phyloP scores from a whole-genome alignment of 2,113 vertebrate species.

The Bombycilla garrulus region DNA sequence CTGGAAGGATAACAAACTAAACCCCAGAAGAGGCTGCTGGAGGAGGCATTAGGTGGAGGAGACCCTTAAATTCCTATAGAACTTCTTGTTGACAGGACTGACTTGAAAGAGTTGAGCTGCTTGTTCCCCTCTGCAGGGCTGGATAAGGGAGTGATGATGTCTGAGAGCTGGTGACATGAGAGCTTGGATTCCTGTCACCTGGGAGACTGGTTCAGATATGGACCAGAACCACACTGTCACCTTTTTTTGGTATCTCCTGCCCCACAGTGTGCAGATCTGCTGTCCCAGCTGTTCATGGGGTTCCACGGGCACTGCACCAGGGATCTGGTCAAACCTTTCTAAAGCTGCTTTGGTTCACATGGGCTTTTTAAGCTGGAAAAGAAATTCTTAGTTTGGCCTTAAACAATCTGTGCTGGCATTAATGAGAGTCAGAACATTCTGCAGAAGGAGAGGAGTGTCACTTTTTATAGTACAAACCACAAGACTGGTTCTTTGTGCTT shows the following conservation, averaged over 20 bases:
- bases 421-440: background rate
- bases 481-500: background rate
- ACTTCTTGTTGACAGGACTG: background rate
- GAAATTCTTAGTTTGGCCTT: background rate
- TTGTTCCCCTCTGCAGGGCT: background rate
- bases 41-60: background rate
- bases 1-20: background rate
- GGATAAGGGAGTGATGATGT: background rate
- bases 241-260: background rate
- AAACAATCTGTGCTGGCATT: background rate
- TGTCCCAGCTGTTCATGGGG: background rate
- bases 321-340: background rate
- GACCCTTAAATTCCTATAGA: background rate
- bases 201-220: background rate
- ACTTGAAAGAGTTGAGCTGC: background rate
- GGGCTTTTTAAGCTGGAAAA: background rate
- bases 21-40: background rate
- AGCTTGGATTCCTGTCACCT: accelerated
- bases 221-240: accelerated
- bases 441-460: background rate
- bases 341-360: background rate
- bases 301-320: background rate
- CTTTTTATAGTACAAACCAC: background rate
- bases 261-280: background rate
- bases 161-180: accelerated